Evolutionary conservation across 2,888 invertebrate genomes (phyloP).

Genomic region (Rhodophaea formosa): DNA sequence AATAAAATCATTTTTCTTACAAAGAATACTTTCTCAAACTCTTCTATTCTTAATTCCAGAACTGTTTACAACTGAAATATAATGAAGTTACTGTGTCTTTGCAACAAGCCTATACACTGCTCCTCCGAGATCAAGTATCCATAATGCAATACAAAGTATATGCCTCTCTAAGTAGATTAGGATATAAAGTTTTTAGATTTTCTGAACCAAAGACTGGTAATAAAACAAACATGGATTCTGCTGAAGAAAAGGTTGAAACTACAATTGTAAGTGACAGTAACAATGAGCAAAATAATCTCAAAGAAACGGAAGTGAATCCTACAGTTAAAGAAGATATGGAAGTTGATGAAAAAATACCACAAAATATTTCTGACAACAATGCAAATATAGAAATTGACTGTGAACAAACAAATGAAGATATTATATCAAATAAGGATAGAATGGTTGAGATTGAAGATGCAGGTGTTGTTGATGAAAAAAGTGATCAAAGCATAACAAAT

Average conservation of each 20-base stretch:
- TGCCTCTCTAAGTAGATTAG: conserved; percentile 78
- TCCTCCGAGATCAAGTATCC: conserved; percentile 59
- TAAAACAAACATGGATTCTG: conserved; percentile 4
- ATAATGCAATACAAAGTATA: conserved; percentile 81
- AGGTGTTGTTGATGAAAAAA: background rate
- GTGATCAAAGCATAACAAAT: background rate
- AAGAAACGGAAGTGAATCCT: background rate
- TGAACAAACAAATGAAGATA: background rate
- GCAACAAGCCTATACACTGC: conserved; percentile 83
- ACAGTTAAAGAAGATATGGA: background rate
- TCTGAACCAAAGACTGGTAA: conserved; percentile 11
- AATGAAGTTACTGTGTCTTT: conserved; percentile 82
- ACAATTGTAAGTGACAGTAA: background rate
- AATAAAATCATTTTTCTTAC: too few relatives aligned
- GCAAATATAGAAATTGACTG: background rate
- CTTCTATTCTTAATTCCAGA: conserved; percentile 67
- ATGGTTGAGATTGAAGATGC: background rate
- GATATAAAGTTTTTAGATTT: conserved; percentile 80
- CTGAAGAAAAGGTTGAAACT: background rate
- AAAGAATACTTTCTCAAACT: too few relatives aligned
- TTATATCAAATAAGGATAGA: background rate
- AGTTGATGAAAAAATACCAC: background rate
- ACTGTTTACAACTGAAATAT: conserved; percentile 80
- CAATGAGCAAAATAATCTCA: background rate
- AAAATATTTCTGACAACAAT: background rate